Evolutionary conservation across 2,797 vertebrate genomes (phyloP).

Genomic region (Crax fasciolata): DNA sequence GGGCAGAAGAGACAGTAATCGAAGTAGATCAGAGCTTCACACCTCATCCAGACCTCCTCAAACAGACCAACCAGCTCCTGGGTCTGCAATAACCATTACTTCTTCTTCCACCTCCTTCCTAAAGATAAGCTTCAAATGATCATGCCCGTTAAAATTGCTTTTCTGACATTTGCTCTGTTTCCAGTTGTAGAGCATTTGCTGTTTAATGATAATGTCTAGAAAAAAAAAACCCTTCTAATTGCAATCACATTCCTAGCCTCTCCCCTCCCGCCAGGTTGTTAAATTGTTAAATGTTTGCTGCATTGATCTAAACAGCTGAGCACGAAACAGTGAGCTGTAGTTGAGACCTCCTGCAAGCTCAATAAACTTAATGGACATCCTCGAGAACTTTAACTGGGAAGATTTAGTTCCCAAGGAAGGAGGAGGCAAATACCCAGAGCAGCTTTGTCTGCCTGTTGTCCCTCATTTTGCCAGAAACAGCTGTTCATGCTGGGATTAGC

Average conservation of each 20-base stretch:
- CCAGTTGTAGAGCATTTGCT: background rate
- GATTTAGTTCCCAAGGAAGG: slow-evolving; percentile 49
- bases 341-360: slow-evolving; percentile 59
- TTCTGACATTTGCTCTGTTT: background rate
- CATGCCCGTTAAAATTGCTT: background rate
- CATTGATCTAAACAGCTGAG: slow-evolving; percentile 41
- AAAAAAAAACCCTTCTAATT: background rate
- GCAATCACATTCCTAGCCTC: background rate
- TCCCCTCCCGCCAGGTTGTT: slow-evolving; percentile 13
- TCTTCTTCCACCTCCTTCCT: background rate
- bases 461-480: slow-evolving; percentile 60
- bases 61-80: background rate
- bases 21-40: background rate
- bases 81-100: background rate
- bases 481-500: slow-evolving; percentile 62
- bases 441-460: slow-evolving; percentile 45
- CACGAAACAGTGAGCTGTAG: slow-evolving; percentile 58
- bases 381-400: slow-evolving; percentile 65
- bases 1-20: background rate
- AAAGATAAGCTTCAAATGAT: background rate
- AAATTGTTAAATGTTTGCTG: slow-evolving; percentile 31
- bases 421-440: slow-evolving; percentile 24
- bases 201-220: background rate
- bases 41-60: background rate
- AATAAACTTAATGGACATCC: slow-evolving; percentile 67